Evolutionary conservation across 2,113 vertebrate species (phyloP), one percentile per base, ranked within the genome.

Genomic region (Odontesthes bonariensis): DNA sequence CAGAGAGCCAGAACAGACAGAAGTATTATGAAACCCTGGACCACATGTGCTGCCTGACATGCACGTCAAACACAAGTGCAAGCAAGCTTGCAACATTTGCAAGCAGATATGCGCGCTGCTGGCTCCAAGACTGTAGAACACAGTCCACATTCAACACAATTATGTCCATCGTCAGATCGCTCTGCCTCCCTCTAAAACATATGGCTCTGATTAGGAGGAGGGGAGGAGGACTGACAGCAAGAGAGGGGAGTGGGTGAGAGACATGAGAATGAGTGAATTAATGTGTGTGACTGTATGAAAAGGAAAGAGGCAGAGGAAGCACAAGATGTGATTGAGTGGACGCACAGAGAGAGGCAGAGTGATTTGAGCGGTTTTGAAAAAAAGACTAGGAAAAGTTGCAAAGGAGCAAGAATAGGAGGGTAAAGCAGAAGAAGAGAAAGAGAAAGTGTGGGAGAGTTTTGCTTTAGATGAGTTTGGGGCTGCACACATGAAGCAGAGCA

Each of bases 161-260:
- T 90, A 93, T 90, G 91, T 94, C 94, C 91, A 94, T 93, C 92
- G 77, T 84, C 84, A 88, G 82, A 85, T 69, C 85, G 73, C 79
- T 60, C 87, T 91, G 72, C 78, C 72, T 91, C 89, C 88, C 86
- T 90, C 81, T 92, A 92, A 84, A 94, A 95, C 95, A 95, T 95
- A 94, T 96, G 95, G 93, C 93, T 95, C 89, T 81, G 93, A 96
- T 96, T 95, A 96, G 86, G 86, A 92, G 85, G 77, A 83, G 84
- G 74, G 75, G 83, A 82, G 67, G 68, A 57, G 70, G 88, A 85
- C 64, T 67, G 66, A 65, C 73, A 57, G 77, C n/a, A 46, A 74
- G 65, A 77, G 85, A 70, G 70, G 59, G 67, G 67, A 79, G 77
- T 47, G 69, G 59, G 83, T 23, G 52, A 55, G 53, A 91, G 68